Conservation (phyloP, 2,797 vertebrate species). For the Muscicapa comitata region DNA sequence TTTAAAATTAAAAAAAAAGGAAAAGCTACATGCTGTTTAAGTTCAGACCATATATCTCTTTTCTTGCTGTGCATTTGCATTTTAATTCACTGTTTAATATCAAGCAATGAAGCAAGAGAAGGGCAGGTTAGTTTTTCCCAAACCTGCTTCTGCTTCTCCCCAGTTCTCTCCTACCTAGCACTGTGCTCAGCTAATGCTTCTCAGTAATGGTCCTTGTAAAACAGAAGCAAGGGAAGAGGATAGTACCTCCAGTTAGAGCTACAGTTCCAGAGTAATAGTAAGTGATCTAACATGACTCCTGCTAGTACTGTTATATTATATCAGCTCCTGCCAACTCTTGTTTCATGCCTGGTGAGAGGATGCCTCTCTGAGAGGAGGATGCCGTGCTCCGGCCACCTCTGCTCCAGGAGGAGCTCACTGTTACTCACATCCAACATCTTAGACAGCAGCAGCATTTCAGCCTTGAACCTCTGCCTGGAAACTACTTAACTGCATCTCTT, state of each 20-base stretch:
- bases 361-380: constrained; percentile 52
- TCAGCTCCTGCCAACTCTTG: constrained; percentile 66
- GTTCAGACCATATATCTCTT: constrained; percentile 62
- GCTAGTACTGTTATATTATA: constrained; percentile 49
- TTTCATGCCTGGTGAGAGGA: constrained; percentile 34
- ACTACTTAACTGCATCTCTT: constrained; percentile 54
- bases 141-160: constrained; percentile 51
- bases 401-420: constrained; percentile 37
- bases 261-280: constrained; percentile 53
- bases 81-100: constrained; percentile 63
- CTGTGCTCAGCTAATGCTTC: constrained; percentile 68
- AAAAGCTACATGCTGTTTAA: constrained; percentile 43
- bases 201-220: constrained; percentile 12
- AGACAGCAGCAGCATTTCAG: constrained; percentile 67
- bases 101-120: constrained; percentile 66
- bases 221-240: constrained; percentile 3
- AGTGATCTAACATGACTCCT: constrained; percentile 55
- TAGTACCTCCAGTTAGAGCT: constrained; percentile 39
- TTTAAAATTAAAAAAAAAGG: neutral
- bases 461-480: constrained; percentile 69
- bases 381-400: constrained; percentile 12
- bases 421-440: constrained; percentile 55
- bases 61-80: constrained; percentile 65
- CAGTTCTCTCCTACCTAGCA: constrained; percentile 44
- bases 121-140: constrained; percentile 43